Evolutionary conservation across 2,113 vertebrate species (phyloP), one percentile per base, ranked within the genome.

Genomic region (Callospermophilus lateralis): DNA sequence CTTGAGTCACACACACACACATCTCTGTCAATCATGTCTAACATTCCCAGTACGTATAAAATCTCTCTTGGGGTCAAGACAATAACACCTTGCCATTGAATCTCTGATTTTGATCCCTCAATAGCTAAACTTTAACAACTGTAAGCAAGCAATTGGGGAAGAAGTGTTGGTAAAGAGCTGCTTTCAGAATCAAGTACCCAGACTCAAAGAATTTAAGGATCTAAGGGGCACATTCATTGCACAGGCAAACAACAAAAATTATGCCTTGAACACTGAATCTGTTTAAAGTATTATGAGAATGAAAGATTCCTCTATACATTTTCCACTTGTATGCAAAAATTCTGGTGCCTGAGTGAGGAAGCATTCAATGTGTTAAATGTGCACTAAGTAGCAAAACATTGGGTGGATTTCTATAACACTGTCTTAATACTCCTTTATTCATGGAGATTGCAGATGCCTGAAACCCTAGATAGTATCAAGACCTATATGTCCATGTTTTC

Each of bases 1-100:
- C 92, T 94, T 95, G 90, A 97, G 90, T 84, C 92, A 94, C 81
- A 94, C 45, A 45, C 96, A 95, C 81, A 95, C 55, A 79, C 94
- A 77, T 74, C 24, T 79, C 94, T 87, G 93, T 97, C 97, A 93
- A 79, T 97, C 96, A 96, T 3, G 0, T 84, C 67, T 90, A 92
- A 96, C 67, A 92, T 24, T 81, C 91, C 8, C 28, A 96, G 87
- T 92, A 32, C 53, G 45, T 92, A 30, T 70, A 95, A 89, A 90
- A 4, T 8, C 91, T 94, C 93, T 96, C 51, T 17, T 58, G 13
- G 81, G 88, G 93, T 94, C 77, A 88, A 28, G 77, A n/a, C 85
- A 96, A 84, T 0, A 94, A 89, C 45, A 73, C 58, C 72, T 95
- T 96, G 90, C 28, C 37, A 84, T 68, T 88, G 5, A 11, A 93